These are phyloP conservation scores for Theocolax elegans DNA, from an alignment of 1,140 invertebrate species.

Conservation along the genomic window DNA sequence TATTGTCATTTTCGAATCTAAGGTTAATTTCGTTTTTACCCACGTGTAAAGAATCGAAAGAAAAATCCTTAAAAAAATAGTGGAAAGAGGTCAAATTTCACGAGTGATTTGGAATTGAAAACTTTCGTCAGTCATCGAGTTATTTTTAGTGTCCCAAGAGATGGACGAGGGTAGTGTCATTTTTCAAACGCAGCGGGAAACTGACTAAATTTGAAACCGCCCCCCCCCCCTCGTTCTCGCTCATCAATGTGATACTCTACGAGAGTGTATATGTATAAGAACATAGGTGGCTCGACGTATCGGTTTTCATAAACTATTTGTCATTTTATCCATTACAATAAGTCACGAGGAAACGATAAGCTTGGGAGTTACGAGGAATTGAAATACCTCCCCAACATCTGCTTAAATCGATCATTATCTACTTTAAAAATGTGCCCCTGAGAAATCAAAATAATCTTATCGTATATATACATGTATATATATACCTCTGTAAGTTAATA, in stretches of 20 bases:
- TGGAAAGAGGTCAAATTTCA: not conserved
- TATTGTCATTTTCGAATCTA: no score
- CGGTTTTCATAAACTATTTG: conserved; percentile 13
- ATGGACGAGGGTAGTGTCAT: not conserved
- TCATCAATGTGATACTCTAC: conserved; percentile 2
- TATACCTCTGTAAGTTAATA: no score
- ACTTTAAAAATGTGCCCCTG: no score
- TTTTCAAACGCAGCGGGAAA: not conserved
- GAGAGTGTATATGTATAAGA: no score
- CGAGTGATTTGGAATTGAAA: not conserved
- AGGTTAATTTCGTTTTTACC: no score
- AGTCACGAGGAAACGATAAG: conserved; percentile 6
- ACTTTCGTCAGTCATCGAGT: not conserved
- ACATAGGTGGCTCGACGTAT: no score
- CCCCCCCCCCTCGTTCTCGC: not conserved
- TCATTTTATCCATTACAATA: conserved; percentile 17
- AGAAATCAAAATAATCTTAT: no score
- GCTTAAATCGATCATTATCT: not conserved
- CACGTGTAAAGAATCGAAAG: no score
- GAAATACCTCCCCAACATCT: not conserved
- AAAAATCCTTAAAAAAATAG: no score
- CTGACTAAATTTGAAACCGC: conserved; percentile 1
- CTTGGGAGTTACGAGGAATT: not conserved
- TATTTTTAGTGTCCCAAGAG: not conserved
- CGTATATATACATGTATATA: no score